Evolutionary conservation across 1,140 invertebrate genomes (phyloP), one percentile per base, ranked within the genome.

Genomic region (Drosophila suzukii): DNA sequence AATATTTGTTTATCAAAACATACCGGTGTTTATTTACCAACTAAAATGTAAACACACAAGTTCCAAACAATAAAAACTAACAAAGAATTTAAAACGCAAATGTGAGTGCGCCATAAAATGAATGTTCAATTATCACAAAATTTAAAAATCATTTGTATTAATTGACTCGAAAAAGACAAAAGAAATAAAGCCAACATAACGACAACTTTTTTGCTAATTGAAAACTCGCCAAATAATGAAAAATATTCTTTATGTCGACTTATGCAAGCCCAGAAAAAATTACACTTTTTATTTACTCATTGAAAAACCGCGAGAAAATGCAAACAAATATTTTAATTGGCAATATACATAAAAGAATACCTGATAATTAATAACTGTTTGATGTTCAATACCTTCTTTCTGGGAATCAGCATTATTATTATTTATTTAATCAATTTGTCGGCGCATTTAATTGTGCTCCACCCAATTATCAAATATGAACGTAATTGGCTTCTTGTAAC

Each of bases 81-180:
- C 30, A 15, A 4, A 20, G 17, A 30, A 58, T 43, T 43, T 24
- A 43, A 20, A 59, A 39, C 6, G 60, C 13, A 32, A 43, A 59
- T 59, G 60, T 62, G 60, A 62, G 60, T 62, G 60, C 36, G 60
- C 54, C 7, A 59, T 20, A 20, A 57, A 41, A 38, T 39, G 32
- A 32, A 57, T 32, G 51, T 41, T 20, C 34, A 61, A 57, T 57
- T 62, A 43, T 34, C 38, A 43, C 13, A 6, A 41, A 59, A 59
- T 43, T 34, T 32, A 57, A 57, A 57, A 41, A 34, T 57, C 51
- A 61, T 61, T 20, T 32, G 32, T 62, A 15, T 59, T 58, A 32
- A 59, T 62, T 62, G 34, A 12, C 34, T 15, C 17, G 27, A 12
- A 30, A 39, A 39, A 3, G 24, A 30, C 32, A 34, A n/a, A 6